A percentile compares a stretch with the other conserved stretches of the same genome.
Evolutionary conservation across 2,797 vertebrate species (phyloP).

Genomic region (Podarcis siculus): DNA sequence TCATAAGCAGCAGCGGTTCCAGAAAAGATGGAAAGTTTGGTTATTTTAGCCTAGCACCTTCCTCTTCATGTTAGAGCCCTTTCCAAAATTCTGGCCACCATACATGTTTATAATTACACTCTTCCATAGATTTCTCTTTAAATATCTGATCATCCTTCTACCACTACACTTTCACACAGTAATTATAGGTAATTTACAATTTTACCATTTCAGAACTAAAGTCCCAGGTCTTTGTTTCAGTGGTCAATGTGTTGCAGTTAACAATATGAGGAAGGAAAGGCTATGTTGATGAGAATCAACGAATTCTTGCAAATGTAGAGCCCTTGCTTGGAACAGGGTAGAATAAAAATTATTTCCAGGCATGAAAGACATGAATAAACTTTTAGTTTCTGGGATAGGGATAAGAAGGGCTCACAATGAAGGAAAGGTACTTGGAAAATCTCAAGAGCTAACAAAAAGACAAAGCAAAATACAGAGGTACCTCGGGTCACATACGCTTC

Average conservation of each 20-base stretch:
- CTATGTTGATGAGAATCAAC: background rate
- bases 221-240: background rate
- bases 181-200: background rate
- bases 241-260: slow-evolving; percentile 22
- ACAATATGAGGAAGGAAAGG: background rate
- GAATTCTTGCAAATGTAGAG: slow-evolving; percentile 6
- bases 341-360: background rate
- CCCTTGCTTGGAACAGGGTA: background rate
- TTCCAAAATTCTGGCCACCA: background rate
- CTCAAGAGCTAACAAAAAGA: background rate
- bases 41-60: background rate
- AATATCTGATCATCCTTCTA: background rate
- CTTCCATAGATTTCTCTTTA: background rate
- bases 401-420: slow-evolving; percentile 10
- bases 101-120: background rate
- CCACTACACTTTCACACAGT: background rate
- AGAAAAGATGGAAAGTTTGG: background rate
- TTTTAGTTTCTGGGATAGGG: background rate
- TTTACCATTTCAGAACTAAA: background rate
- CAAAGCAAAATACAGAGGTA: background rate
- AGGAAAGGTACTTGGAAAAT: slow-evolving; percentile 24
- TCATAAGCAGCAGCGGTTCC: background rate
- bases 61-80: background rate
- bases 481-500: too few species aligned
- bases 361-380: background rate